Evolutionary conservation across 2,797 vertebrate species (phyloP).

Genomic region (Trematomus bernacchii): DNA sequence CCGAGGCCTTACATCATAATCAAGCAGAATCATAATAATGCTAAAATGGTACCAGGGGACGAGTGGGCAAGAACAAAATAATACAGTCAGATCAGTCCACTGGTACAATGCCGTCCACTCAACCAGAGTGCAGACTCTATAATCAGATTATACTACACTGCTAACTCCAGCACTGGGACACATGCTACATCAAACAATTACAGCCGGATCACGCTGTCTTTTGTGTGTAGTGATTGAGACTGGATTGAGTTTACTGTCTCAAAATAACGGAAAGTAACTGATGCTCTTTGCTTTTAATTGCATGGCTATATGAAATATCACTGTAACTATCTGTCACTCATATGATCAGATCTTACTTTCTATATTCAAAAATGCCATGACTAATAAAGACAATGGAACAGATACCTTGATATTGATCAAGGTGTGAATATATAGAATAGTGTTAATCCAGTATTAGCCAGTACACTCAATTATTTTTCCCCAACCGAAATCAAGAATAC

Average conservation of each 20-base stretch:
- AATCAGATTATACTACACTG: slow-evolving; percentile 50
- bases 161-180: slow-evolving; percentile 21
- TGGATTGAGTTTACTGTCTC: not conserved
- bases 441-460: too few relatives aligned
- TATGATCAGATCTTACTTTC: not conserved
- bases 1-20: not conserved
- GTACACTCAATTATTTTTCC: too few relatives aligned
- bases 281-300: not conserved
- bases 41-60: not conserved
- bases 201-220: not conserved
- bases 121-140: slow-evolving; percentile 8
- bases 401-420: too few relatives aligned
- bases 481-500: too few relatives aligned
- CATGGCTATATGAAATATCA: not conserved
- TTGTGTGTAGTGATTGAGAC: not conserved
- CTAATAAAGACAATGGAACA: not conserved
- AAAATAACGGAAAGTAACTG: not conserved
- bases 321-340: not conserved
- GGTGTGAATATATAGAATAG: too few relatives aligned
- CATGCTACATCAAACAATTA: slow-evolving; percentile 8
- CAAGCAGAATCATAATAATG: not conserved
- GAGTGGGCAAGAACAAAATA: slow-evolving; percentile 17
- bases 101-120: slow-evolving; percentile 35
- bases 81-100: slow-evolving; percentile 25
- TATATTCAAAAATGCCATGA: not conserved